phyloP scores from a whole-genome alignment of 2,888 invertebrate species.

The Caenorhabditis sp. region DNA sequence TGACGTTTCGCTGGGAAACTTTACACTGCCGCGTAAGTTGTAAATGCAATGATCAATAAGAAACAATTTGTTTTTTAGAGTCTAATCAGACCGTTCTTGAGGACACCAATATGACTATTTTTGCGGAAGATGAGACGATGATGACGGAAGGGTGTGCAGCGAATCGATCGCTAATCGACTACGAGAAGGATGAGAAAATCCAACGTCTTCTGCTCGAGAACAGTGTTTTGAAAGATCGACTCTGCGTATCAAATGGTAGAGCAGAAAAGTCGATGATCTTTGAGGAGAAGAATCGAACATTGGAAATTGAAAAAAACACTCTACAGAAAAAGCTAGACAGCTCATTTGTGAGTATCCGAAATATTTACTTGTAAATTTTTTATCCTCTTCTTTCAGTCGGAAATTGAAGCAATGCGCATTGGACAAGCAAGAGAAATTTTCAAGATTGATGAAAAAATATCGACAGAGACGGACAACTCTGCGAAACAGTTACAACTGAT shows the following conservation, averaged over 20 bases:
- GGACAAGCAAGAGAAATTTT: conserved; percentile 45
- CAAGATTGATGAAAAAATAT: conserved; percentile 37
- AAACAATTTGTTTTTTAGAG: not conserved
- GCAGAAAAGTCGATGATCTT: conserved; percentile 58
- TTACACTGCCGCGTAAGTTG: conserved; percentile 36
- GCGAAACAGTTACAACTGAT: conserved; percentile 40
- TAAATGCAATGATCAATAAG: not conserved
- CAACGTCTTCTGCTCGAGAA: conserved; percentile 58
- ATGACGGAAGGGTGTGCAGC: conserved; percentile 51
- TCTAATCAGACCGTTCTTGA: conserved; percentile 22
- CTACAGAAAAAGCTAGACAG: conserved; percentile 51
- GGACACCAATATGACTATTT: conserved; percentile 26
- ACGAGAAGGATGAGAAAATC: conserved; percentile 66
- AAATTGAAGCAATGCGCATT: conserved; percentile 60
- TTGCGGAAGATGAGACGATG: conserved; percentile 41
- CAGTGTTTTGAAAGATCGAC: conserved; percentile 58
- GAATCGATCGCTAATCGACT: conserved; percentile 45
- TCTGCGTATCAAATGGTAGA: conserved; percentile 51
- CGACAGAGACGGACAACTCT: conserved; percentile 23
- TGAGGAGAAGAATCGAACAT: conserved; percentile 48
- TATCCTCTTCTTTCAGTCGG: conserved; percentile 27
- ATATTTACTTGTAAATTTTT: too few relatives aligned
- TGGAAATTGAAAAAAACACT: conserved; percentile 50
- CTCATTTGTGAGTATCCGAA: conserved; percentile 46
- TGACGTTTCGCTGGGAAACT: conserved; percentile 21